Evolutionary conservation across 2,888 invertebrate genomes (phyloP), one percentile per base, ranked within the genome.

Genomic region (Miltochrista miniata): DNA sequence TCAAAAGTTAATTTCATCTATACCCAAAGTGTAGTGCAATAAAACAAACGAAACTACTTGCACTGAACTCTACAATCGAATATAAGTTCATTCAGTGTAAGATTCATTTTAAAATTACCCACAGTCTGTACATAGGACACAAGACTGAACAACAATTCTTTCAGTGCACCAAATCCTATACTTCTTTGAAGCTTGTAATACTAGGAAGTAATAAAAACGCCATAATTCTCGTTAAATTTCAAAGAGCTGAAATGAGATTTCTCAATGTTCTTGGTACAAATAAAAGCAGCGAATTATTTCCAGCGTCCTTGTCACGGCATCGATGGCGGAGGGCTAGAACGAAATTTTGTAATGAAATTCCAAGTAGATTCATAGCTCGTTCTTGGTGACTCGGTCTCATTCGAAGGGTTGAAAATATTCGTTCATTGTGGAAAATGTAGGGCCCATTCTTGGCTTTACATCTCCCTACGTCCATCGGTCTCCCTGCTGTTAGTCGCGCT

Each of bases 281-380:
- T 47, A 51, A 49, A 62, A 48, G 42, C 54, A 46, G 34, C 54
- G 42, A 31, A 39, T 50, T 54, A 60, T 56, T 45, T 42, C 50
- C 48, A 64, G 62, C 46, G 61, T 62, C 49, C 62, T 61, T 64
- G 72, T 63, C 59, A 59, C 56, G 55, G 61, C 69, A 58, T 70
- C 69, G 64, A 72, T 72, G 68, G 66, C 64, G 61, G 56, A 64
- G 58, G 50, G 63, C 52, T 49, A 59, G 54, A 73, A 71, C 64
- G 70, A 79, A 79, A 80, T 79, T 72, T 72, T 72, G 63, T 81
- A 82, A 85, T 82, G 80, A 83, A 85, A 85, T 84, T 83, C 84
- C 83, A 46, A 54, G 70, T 65, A 64, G 76, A 80, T 81, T 79
- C 81, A 82, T 84, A 83, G 79, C 76, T 69, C 61, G 55, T 49